Evolutionary conservation across 2,797 vertebrate genomes (phyloP).

Genomic region (Hydrocynus forskahlii): DNA sequence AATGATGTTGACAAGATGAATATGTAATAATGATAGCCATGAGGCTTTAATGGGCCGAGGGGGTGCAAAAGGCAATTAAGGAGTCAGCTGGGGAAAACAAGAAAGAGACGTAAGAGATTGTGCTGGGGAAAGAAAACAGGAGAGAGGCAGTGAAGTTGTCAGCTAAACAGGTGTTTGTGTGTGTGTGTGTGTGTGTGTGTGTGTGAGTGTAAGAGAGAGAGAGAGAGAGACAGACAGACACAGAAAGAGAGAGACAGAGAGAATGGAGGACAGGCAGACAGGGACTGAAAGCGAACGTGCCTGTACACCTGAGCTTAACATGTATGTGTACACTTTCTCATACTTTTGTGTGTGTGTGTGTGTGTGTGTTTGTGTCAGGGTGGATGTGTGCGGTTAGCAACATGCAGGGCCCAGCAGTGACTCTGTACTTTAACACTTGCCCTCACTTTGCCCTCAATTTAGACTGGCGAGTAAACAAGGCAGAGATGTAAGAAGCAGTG

Average conservation of each 20-base stretch:
- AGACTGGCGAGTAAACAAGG: constrained; percentile 66
- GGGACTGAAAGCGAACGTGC: constrained; percentile 6
- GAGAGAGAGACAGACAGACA: neutral
- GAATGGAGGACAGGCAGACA: neutral
- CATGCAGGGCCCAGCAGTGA: constrained; percentile 64
- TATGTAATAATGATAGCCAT: constrained; percentile 60
- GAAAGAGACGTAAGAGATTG: constrained; percentile 24
- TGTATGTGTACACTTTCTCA: neutral
- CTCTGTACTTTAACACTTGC: constrained; percentile 73
- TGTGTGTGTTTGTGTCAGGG: constrained; percentile 23
- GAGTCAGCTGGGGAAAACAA: constrained; percentile 44
- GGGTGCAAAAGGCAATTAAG: constrained; percentile 48
- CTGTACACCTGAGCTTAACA: constrained; percentile 23
- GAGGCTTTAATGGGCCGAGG: constrained; percentile 56
- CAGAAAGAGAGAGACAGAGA: neutral
- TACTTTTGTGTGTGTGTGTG: neutral
- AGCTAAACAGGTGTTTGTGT: constrained; percentile 43
- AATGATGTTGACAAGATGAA: constrained; percentile 62
- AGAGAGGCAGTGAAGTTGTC: constrained; percentile 49
- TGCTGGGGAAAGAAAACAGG: neutral
- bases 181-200: constrained; percentile 41
- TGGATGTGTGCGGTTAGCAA: constrained; percentile 46
- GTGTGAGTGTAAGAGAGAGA: constrained; percentile 22
- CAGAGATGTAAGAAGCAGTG: constrained; percentile 62
- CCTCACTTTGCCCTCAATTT: constrained; percentile 69